Evolutionary conservation across 1,140 invertebrate genomes (phyloP).

Genomic region (Liolophura sinensis): DNA sequence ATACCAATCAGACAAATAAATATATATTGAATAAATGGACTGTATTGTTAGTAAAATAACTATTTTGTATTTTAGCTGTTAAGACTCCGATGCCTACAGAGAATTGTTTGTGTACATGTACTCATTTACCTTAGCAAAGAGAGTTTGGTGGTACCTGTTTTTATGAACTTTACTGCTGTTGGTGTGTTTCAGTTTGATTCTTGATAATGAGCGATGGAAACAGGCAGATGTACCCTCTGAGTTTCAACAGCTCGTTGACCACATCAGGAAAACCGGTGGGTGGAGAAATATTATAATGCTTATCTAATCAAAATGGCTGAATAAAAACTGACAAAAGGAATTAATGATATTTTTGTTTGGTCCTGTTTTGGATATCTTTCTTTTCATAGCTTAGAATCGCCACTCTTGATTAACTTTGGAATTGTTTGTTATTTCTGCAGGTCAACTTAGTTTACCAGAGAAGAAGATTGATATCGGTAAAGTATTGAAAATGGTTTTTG

Average conservation of each 20-base stretch:
- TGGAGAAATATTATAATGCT: background rate
- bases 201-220: slow-evolving; percentile 94
- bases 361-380: background rate
- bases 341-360: too few species aligned
- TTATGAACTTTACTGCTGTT: background rate
- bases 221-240: slow-evolving; percentile 86
- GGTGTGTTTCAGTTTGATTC: slow-evolving; percentile 60
- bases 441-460: slow-evolving; percentile 24
- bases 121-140: too few species aligned
- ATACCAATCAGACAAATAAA: too few species aligned
- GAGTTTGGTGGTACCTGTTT: too few species aligned
- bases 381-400: too few species aligned
- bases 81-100: too few species aligned
- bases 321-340: too few species aligned
- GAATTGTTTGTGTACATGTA: too few species aligned
- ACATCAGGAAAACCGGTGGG: slow-evolving; percentile 62
- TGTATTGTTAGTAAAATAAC: too few species aligned
- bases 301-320: background rate
- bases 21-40: too few species aligned
- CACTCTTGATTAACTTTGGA: background rate
- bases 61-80: too few species aligned
- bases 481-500: too few species aligned
- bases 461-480: slow-evolving; percentile 27
- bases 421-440: slow-evolving; percentile 17
- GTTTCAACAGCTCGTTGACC: slow-evolving; percentile 82